These are phyloP conservation scores for Hydropsyche betteni DNA, from an alignment of 2,888 invertebrate species.

Conservation along the genomic window DNA sequence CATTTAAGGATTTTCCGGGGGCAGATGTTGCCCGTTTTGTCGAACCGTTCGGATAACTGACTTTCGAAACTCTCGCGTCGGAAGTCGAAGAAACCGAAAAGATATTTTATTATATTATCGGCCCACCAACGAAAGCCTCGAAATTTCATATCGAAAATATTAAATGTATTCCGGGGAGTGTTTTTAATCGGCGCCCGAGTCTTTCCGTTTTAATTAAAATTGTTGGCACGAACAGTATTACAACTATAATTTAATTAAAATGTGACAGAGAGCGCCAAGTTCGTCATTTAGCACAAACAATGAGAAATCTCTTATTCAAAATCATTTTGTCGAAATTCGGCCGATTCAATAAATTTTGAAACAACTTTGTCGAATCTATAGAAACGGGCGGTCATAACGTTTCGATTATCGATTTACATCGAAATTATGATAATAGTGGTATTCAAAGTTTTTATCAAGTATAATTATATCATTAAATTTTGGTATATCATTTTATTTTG, in stretches of 20 bases:
- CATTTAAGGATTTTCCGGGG: slow-evolving; percentile 22
- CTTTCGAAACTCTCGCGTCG: slow-evolving; percentile 22
- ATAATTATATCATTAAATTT: no score
- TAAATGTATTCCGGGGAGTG: slow-evolving; percentile 13
- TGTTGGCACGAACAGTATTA: slow-evolving; percentile 2
- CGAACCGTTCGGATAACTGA: slow-evolving; percentile 7
- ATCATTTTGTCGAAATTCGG: no score
- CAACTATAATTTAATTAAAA: slow-evolving; percentile 19
- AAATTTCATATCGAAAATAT: slow-evolving; percentile 29
- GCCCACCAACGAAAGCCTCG: background rate
- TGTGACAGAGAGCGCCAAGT: slow-evolving; percentile 14
- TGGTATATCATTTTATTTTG: no score
- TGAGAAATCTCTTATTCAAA: no score
- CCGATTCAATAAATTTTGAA: no score
- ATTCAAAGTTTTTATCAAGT: no score
- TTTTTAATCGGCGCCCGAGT: background rate
- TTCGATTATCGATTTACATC: no score
- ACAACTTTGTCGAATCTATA: no score
- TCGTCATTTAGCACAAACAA: background rate
- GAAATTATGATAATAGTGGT: no score
- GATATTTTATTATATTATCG: slow-evolving; percentile 18
- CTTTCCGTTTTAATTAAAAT: slow-evolving; percentile 21
- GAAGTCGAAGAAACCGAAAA: slow-evolving; percentile 19
- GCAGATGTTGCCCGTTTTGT: slow-evolving; percentile 15
- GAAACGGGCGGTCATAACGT: no score